Conservation (phyloP, 2,113 vertebrate genomes). For the Nibea albiflora region DNA sequence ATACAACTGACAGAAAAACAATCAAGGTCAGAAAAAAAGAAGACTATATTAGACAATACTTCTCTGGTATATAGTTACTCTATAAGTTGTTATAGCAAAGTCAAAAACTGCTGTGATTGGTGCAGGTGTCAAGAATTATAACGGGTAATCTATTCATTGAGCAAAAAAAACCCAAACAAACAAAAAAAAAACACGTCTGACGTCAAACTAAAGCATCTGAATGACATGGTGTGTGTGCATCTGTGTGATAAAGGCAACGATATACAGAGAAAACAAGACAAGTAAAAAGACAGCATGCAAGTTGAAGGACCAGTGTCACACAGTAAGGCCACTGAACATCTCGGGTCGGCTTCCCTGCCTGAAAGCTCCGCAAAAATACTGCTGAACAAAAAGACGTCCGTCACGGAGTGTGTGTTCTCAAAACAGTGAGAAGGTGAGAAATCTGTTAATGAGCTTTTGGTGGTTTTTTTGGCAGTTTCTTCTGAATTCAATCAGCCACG, state of each 20-base stretch:
- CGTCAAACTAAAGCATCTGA: not conserved
- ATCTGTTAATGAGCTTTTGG: conserved; percentile 42
- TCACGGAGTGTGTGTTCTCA: not conserved
- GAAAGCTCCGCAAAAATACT: conserved; percentile 30
- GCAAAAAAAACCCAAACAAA: conserved; percentile 51
- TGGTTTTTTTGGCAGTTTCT: conserved; percentile 58
- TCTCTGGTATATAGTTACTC: conserved; percentile 46
- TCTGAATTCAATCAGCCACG: not conserved
- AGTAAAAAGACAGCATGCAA: conserved; percentile 26
- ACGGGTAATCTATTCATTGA: not conserved
- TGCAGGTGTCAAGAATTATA: conserved; percentile 6
- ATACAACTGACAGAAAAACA: not conserved
- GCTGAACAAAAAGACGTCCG: conserved; percentile 17
- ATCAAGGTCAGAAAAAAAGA: not conserved
- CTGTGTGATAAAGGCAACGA: conserved; percentile 50
- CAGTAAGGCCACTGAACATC: conserved; percentile 64
- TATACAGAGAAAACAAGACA: not conserved
- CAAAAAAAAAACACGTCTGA: not conserved
- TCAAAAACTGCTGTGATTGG: conserved; percentile 26
- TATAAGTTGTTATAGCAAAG: conserved; percentile 20
- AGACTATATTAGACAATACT: conserved; percentile 44
- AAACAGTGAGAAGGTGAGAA: conserved; percentile 3
- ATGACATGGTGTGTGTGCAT: not conserved
- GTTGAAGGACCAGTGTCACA: conserved; percentile 22
- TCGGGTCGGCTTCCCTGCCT: conserved; percentile 18